A percentile compares a stretch with the other conserved stretches of the same genome.
These are phyloP conservation scores for Syrista parreyssii DNA, from an alignment of 2,888 invertebrate genomes.

Conservation along the genomic window DNA sequence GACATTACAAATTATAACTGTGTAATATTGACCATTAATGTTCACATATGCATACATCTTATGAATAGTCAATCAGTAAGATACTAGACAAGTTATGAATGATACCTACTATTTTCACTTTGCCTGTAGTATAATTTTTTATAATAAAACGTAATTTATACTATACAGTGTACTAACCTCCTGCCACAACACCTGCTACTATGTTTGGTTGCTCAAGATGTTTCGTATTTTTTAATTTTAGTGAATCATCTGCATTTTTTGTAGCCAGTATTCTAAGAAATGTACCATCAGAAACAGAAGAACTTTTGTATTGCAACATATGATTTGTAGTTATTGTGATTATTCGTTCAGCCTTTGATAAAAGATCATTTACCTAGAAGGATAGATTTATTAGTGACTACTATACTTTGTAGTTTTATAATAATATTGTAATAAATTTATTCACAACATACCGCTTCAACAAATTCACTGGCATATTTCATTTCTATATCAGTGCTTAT, in stretches of 20 bases:
- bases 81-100: neutral
- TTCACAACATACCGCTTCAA: slow-evolving; percentile 42
- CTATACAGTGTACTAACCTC: slow-evolving; percentile 44
- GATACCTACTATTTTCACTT: neutral
- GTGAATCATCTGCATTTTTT: slow-evolving; percentile 33
- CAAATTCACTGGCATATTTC: slow-evolving; percentile 49
- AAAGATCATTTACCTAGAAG: slow-evolving; percentile 49
- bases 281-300: slow-evolving; percentile 31
- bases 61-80: neutral
- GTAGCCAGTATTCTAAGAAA: slow-evolving; percentile 50
- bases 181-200: slow-evolving; percentile 56
- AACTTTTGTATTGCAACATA: slow-evolving; percentile 47
- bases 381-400: neutral
- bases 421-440: neutral
- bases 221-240: slow-evolving; percentile 31
- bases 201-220: slow-evolving; percentile 56
- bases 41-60: neutral
- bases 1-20: neutral
- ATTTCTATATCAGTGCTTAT: slow-evolving; percentile 47
- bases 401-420: neutral
- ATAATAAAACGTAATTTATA: neutral
- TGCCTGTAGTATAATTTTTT: neutral
- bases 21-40: neutral
- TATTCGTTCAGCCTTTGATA: slow-evolving; percentile 41
- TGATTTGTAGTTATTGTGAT: slow-evolving; percentile 49